Conservation (phyloP, 2,888 invertebrate genomes). For the Macrophya annulata region DNA sequence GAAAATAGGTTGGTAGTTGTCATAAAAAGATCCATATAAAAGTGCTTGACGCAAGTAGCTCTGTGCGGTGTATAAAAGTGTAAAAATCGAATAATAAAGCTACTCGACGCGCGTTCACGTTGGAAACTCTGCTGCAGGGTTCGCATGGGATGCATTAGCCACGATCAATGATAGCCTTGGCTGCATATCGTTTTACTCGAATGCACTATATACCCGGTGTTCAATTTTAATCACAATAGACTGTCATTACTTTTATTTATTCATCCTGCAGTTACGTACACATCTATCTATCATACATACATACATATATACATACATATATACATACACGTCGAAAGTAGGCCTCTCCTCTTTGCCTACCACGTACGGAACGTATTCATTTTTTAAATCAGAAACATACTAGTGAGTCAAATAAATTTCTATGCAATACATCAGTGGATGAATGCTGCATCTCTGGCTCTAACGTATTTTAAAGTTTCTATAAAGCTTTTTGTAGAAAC, state of each 20-base stretch:
- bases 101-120: slow-evolving; percentile 14
- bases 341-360: too few relatives aligned
- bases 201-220: slow-evolving; percentile 26
- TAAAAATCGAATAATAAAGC: slow-evolving; percentile 51
- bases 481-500: not conserved
- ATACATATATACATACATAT: too few relatives aligned
- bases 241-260: not conserved
- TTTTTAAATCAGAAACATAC: not conserved
- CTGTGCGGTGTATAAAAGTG: slow-evolving; percentile 47
- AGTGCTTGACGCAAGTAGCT: slow-evolving; percentile 48
- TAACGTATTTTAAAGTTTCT: too few relatives aligned
- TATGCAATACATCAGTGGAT: not conserved
- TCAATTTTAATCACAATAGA: slow-evolving; percentile 14
- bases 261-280: not conserved
- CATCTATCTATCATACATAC: too few relatives aligned
- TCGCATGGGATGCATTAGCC: slow-evolving; percentile 50
- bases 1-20: slow-evolving; percentile 51
- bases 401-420: not conserved
- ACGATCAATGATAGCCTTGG: slow-evolving; percentile 48
- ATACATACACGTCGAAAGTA: too few relatives aligned
- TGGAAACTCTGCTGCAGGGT: not conserved
- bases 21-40: slow-evolving; percentile 54
- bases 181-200: slow-evolving; percentile 31
- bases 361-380: not conserved
- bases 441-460: not conserved